phyloP scores from a whole-genome alignment of 2,888 invertebrate genomes.

The Drosophila monieri region DNA sequence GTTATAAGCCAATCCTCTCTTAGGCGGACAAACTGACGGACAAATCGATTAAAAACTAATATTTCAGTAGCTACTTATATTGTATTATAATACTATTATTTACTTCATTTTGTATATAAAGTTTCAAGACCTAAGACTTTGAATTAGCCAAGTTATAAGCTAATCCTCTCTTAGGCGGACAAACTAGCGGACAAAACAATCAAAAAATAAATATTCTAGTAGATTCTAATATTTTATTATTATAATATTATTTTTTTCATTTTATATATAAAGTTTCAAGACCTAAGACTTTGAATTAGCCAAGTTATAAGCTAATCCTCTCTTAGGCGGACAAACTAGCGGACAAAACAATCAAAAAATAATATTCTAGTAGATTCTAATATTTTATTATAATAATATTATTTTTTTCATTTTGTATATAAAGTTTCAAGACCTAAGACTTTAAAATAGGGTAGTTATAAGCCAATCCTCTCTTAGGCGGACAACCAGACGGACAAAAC shows the following conservation, averaged over 20 bases:
- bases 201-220: neutral
- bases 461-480: neutral
- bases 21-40: slow-evolving; percentile 1
- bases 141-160: neutral
- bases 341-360: neutral
- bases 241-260: too few relatives aligned
- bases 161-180: neutral
- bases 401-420: neutral
- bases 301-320: neutral
- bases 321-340: neutral
- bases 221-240: too few relatives aligned
- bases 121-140: neutral
- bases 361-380: too few relatives aligned
- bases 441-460: neutral
- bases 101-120: neutral
- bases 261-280: neutral
- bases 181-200: neutral
- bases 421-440: neutral
- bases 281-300: neutral
- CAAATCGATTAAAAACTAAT: neutral
- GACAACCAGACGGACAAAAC: neutral
- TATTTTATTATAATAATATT: too few relatives aligned
- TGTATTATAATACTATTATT: too few relatives aligned
- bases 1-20: neutral
- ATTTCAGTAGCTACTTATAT: too few relatives aligned